Percentiles rank a stretch among this genome's conserved stretches.
These are phyloP conservation scores for Agriotes lineatus DNA, from an alignment of 2,888 invertebrate genomes.

Conservation along the genomic window DNA sequence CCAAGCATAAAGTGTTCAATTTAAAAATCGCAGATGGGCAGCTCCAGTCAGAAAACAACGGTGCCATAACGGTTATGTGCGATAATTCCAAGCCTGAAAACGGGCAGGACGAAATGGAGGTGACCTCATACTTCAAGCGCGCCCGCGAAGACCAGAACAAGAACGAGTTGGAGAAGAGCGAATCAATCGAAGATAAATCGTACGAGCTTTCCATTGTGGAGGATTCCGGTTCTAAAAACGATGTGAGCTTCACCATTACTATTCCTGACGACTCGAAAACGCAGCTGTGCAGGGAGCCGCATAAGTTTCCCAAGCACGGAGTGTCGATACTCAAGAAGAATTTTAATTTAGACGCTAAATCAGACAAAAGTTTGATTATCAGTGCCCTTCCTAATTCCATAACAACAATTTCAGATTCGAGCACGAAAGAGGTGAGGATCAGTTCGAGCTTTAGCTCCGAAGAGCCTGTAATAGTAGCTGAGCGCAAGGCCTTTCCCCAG, in stretches of 20 bases:
- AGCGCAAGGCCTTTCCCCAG: conserved; percentile 28
- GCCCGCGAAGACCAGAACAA: conserved; percentile 61
- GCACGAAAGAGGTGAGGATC: conserved; percentile 54
- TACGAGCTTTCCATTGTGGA: conserved; percentile 63
- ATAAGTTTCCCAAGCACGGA: conserved; percentile 65
- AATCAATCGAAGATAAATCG: conserved; percentile 55
- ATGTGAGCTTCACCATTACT: conserved; percentile 70
- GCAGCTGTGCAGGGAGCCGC: conserved; percentile 51
- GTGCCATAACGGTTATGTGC: conserved; percentile 73
- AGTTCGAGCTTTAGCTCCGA: conserved; percentile 33
- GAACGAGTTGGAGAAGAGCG: conserved; percentile 62
- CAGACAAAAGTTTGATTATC: conserved; percentile 51
- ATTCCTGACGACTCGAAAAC: conserved; percentile 65
- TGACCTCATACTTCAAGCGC: conserved; percentile 52
- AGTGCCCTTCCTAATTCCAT: conserved; percentile 50
- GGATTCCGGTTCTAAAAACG: conserved; percentile 65
- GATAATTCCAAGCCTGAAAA: conserved; percentile 58
- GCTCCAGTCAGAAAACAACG: conserved; percentile 72
- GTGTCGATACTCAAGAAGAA: conserved; percentile 64
- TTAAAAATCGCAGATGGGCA: conserved; percentile 78
- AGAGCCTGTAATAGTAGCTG: conserved; percentile 27
- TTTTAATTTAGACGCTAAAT: conserved; percentile 48
- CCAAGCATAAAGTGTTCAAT: conserved; percentile 73
- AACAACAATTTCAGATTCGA: conserved; percentile 59
- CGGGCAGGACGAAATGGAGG: conserved; percentile 55